Conservation (phyloP, 2,797 vertebrate genomes). For the Hydrocynus forskahlii region DNA sequence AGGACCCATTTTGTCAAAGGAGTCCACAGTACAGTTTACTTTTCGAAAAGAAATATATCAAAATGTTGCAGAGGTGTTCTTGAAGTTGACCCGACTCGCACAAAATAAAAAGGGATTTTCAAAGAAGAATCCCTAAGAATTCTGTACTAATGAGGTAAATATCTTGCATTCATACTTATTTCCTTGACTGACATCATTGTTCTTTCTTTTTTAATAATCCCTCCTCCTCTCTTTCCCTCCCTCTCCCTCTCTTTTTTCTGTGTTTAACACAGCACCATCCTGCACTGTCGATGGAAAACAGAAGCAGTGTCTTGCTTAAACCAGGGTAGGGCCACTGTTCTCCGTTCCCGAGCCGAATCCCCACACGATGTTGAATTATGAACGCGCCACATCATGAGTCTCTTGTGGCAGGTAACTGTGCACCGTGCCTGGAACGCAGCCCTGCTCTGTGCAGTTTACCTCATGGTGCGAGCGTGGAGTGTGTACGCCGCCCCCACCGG, state of each 20-base stretch:
- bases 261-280: constrained; percentile 69
- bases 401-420: constrained; percentile 97
- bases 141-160: constrained; percentile 86
- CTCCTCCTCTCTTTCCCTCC: constrained; percentile 42
- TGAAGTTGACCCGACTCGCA: constrained; percentile 60
- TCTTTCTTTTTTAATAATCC: constrained; percentile 42
- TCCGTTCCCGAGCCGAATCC: constrained; percentile 80
- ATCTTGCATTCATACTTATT: constrained; percentile 61
- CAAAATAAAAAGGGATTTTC: constrained; percentile 70
- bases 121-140: constrained; percentile 52
- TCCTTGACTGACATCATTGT: constrained; percentile 51
- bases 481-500: constrained; percentile 85
- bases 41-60: constrained; percentile 67
- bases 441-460: constrained; percentile 90
- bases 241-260: constrained; percentile 61
- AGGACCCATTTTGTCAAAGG: constrained; percentile 88
- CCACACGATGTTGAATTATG: constrained; percentile 96
- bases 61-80: constrained; percentile 64
- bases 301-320: constrained; percentile 87
- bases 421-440: constrained; percentile 93
- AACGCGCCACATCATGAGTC: constrained; percentile 99
- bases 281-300: constrained; percentile 88
- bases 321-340: constrained; percentile 89
- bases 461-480: constrained; percentile 90
- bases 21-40: constrained; percentile 75